phyloP scores from a whole-genome alignment of 2,888 invertebrate genomes.

The Caenorhabditis japonica region DNA sequence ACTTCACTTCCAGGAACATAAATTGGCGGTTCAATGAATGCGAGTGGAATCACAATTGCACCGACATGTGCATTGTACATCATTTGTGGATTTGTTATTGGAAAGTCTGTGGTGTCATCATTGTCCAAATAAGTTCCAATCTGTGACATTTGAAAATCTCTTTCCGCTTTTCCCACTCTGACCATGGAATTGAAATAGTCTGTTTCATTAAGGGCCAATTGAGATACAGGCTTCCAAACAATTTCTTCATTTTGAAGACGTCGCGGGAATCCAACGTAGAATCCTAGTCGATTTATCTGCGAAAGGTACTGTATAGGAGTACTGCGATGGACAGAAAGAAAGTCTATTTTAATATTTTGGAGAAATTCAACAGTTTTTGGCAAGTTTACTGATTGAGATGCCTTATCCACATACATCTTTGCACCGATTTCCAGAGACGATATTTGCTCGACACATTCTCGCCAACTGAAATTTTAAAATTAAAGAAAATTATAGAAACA shows the following conservation, averaged over 20 bases:
- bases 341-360: conserved; percentile 55
- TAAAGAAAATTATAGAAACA: not conserved
- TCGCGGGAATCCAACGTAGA: conserved; percentile 57
- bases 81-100: conserved; percentile 49
- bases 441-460: conserved; percentile 60
- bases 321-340: conserved; percentile 55
- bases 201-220: conserved; percentile 51
- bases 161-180: conserved; percentile 53
- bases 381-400: conserved; percentile 19
- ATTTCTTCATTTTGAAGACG: conserved; percentile 56
- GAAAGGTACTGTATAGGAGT: conserved; percentile 54
- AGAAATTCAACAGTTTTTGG: conserved; percentile 40
- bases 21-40: conserved; percentile 60
- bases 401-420: conserved; percentile 52
- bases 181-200: conserved; percentile 60
- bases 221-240: conserved; percentile 58
- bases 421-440: conserved; percentile 43
- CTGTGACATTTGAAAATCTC: conserved; percentile 50
- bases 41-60: conserved; percentile 50
- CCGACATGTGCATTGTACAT: conserved; percentile 51
- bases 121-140: conserved; percentile 60
- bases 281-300: conserved; percentile 51
- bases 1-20: conserved; percentile 52
- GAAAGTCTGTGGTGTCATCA: conserved; percentile 58
- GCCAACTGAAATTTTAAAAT: conserved; percentile 52